A percentile compares a stretch with the other conserved stretches of the same genome.
These are phyloP conservation scores for Alcedo quadribrachys DNA, from an alignment of 2,797 vertebrate species.

Conservation along the genomic window DNA sequence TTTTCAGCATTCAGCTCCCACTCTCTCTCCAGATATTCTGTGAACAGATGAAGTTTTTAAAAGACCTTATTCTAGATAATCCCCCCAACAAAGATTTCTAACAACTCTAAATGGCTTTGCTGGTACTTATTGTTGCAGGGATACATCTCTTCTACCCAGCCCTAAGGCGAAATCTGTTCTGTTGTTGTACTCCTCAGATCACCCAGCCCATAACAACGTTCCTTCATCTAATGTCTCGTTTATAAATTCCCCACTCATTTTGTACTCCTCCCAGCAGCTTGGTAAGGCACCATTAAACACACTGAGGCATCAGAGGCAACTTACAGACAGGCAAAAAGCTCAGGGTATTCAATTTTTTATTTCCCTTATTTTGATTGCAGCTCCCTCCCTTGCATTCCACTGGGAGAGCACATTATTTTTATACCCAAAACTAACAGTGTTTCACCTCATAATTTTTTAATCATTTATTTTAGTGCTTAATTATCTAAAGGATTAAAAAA, in stretches of 20 bases:
- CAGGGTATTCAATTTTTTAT: background rate
- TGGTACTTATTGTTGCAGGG: background rate
- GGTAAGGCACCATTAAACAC: constrained; percentile 14
- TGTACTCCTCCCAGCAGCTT: background rate
- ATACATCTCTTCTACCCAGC: background rate
- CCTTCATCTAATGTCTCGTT: background rate
- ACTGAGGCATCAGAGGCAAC: background rate
- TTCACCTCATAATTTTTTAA: constrained; percentile 33
- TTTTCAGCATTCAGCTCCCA: background rate
- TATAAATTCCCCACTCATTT: background rate
- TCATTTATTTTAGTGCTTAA: constrained; percentile 63
- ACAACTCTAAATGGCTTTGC: background rate
- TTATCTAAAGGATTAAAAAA: constrained; percentile 57
- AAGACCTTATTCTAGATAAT: background rate
- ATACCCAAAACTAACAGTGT: constrained; percentile 47
- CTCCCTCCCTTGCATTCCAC: background rate
- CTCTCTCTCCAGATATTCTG: background rate
- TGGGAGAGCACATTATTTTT: background rate
- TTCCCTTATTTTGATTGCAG: background rate
- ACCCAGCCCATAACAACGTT: background rate
- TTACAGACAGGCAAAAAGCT: background rate
- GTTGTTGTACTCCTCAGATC: background rate
- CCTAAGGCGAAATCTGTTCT: constrained; percentile 1
- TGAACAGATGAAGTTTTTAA: background rate
- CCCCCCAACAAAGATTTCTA: background rate